Evolutionary conservation across 2,888 invertebrate species (phyloP), one percentile per base, ranked within the genome.

Genomic region (Mechanitis messenoides): DNA sequence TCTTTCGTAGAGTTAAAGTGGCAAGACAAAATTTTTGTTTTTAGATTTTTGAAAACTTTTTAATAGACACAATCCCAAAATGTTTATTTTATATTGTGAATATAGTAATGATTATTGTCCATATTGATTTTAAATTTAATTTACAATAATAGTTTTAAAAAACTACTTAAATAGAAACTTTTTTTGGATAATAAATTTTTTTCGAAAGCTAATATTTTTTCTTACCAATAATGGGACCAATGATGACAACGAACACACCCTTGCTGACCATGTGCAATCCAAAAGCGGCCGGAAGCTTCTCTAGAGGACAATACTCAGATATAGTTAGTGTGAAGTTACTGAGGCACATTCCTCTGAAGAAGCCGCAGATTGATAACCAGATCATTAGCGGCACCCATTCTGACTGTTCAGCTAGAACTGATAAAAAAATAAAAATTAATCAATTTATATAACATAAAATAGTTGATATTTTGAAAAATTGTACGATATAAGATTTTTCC

Each of bases 321-420:
- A 95, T 94, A n/a, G 94, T 94, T 6, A 95, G 91, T 45, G 94
- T 94, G 76, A 95, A 93, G 83, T 95, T 95, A 71, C 94, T 94
- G 55, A 95, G 88, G 20, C 95, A 94, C 75, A 94, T 93, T 62
- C 95, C 95, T 62, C 95, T 91, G 80, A 95, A 92, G 87, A 95
- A 95, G 20, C 95, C 95, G 77, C 94, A 94, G 60, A 95, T 92
- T 0, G 94, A 92, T 64, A 95, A 83, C 92, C 94, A 93, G 4
- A 93, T 71, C 91, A 94, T 92, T 9, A 95, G 85, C 47, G 91
- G 91, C 6, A 91, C 91, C 91, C 93, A 94, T 50, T 94, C 93
- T 0, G 92, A 92, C 83, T 94, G 95, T 74, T 93, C 92, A 0
- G 95, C 95, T 79, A 95, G 84, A 55, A 93, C 95, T 95, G 86